A percentile compares a stretch with the other conserved stretches of the same genome.
phyloP scores from a whole-genome alignment of 2,888 invertebrate species.

The Pachliopta kotzebuea region DNA sequence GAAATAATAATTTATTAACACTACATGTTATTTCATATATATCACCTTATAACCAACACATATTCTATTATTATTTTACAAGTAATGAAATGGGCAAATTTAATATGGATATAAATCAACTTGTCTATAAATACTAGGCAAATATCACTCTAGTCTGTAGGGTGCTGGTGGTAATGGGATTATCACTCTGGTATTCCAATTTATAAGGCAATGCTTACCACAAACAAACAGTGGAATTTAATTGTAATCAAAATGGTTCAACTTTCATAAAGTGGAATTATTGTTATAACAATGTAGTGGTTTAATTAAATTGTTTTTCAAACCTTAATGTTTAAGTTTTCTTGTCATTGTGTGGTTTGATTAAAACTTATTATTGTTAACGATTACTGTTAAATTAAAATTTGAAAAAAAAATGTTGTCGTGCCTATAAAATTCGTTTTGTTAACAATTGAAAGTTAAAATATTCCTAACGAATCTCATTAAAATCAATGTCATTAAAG shows the following conservation, averaged over 20 bases:
- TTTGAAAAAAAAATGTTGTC: constrained; percentile 7
- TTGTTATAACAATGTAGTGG: background rate
- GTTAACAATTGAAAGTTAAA: background rate
- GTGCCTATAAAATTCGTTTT: constrained; percentile 27
- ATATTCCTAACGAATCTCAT: constrained; percentile 25
- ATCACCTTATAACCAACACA: too few species aligned
- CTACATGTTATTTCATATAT: too few species aligned
- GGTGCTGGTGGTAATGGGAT: constrained; percentile 60
- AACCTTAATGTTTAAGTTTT: background rate
- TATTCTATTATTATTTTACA: too few species aligned
- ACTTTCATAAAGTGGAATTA: background rate
- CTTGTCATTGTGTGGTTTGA: background rate
- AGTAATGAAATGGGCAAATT: background rate
- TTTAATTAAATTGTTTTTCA: background rate
- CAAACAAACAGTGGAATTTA: constrained; percentile 56
- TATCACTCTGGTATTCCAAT: constrained; percentile 32
- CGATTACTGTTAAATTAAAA: constrained; percentile 7
- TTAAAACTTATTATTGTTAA: constrained; percentile 3
- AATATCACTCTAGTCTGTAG: constrained; percentile 70
- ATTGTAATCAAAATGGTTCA: constrained; percentile 25
- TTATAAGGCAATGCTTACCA: constrained; percentile 31
- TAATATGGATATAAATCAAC: constrained; percentile 41
- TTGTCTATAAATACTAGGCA: constrained; percentile 63
- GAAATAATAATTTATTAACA: background rate
- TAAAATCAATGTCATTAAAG: constrained; percentile 32